Evolutionary conservation across 2,888 invertebrate species (phyloP).

Genomic region (Entomobrya proxima): DNA sequence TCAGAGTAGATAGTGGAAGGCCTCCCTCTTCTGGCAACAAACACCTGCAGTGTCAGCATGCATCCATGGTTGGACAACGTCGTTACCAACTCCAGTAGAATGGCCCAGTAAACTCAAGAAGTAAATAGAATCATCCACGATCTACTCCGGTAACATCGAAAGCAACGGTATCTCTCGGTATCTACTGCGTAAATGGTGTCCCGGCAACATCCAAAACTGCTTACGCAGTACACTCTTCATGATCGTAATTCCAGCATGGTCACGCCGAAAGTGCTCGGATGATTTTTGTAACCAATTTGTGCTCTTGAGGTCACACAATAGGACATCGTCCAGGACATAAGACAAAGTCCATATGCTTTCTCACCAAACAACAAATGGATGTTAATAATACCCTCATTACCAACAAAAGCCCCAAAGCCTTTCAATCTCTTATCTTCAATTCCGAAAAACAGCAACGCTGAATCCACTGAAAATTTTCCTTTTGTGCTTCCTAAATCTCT

Average conservation of each 20-base stretch:
- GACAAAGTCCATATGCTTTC: conserved; percentile 63
- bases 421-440: too few species aligned
- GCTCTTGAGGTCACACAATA: background rate
- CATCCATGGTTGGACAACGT: too few species aligned
- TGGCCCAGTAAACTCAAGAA: conserved; percentile 77
- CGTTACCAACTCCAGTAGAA: conserved; percentile 76
- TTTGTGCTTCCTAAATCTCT: too few species aligned
- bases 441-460: too few species aligned
- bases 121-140: conserved; percentile 77
- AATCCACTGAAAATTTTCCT: too few species aligned
- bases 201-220: conserved; percentile 29
- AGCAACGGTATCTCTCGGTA: background rate
- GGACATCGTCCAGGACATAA: too few species aligned
- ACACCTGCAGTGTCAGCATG: background rate
- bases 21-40: background rate
- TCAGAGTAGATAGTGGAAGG: conserved; percentile 28
- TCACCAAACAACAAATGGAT: too few species aligned
- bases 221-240: background rate
- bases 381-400: too few species aligned
- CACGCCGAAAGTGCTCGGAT: background rate
- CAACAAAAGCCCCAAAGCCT: too few species aligned
- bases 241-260: conserved; percentile 21
- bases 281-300: background rate
- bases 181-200: background rate
- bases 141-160: conserved; percentile 76